These are phyloP conservation scores for Drosophila azteca DNA, from an alignment of 1,140 invertebrate species.

Conservation along the genomic window DNA sequence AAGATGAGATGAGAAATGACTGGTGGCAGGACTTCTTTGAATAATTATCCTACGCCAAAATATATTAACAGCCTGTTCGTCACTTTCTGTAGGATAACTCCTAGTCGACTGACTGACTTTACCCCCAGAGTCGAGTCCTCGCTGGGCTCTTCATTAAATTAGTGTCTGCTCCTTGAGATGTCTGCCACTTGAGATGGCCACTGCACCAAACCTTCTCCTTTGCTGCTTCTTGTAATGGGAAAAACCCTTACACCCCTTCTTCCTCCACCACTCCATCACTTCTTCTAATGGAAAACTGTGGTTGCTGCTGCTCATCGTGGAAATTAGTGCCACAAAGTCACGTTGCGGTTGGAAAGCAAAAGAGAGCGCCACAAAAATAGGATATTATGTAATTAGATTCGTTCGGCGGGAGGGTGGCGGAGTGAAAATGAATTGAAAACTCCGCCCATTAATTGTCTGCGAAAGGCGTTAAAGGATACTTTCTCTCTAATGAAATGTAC, in stretches of 20 bases:
- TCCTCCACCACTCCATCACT: conserved; percentile 6
- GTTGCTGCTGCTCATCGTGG: conserved; percentile 32
- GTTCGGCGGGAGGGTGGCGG: background rate
- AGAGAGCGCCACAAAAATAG: conserved; percentile 34
- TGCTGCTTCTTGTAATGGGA: background rate
- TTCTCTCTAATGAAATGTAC: background rate
- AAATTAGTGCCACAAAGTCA: conserved; percentile 51
- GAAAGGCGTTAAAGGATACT: conserved; percentile 11
- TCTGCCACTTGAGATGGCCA: background rate
- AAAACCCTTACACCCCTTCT: too few species aligned
- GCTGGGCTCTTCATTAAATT: conserved; percentile 42
- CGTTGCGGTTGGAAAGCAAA: conserved; percentile 1
- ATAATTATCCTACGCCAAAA: too few species aligned
- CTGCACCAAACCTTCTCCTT: background rate
- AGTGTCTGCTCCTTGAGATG: conserved; percentile 2
- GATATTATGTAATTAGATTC: conserved; percentile 66
- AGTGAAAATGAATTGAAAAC: too few species aligned
- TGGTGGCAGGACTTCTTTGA: too few species aligned
- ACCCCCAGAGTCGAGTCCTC: too few species aligned
- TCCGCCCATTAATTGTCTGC: too few species aligned
- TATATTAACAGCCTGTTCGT: too few species aligned
- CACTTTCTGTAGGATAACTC: background rate
- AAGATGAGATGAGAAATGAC: too few species aligned
- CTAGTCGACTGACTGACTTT: conserved; percentile 3
- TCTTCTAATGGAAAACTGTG: conserved; percentile 23